These are phyloP conservation scores for Lontra canadensis DNA, from an alignment of 2,113 vertebrate genomes.

Conservation along the genomic window DNA sequence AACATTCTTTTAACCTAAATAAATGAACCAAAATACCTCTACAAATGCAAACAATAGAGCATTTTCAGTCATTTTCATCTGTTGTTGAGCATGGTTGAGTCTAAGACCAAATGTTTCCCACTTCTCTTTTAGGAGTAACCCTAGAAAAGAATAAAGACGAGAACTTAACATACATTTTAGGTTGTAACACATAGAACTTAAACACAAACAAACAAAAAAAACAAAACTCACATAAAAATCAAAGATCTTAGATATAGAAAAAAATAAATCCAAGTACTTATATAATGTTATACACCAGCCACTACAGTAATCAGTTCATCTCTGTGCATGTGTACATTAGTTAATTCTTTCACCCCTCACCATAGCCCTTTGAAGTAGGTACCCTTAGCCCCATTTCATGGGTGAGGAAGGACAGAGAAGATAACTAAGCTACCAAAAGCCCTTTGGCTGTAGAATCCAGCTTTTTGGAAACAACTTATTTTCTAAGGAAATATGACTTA, in stretches of 20 bases:
- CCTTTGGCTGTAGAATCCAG: not conserved
- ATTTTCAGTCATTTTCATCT: slow-evolving; percentile 95
- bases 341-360: not conserved
- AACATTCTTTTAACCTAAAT: not conserved
- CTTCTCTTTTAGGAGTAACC: slow-evolving; percentile 89
- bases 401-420: not conserved
- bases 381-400: not conserved
- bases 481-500: not conserved
- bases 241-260: not conserved
- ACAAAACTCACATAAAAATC: not conserved
- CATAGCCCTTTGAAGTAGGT: not conserved
- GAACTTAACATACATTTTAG: not conserved
- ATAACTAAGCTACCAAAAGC: not conserved
- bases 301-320: not conserved
- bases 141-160: slow-evolving; percentile 79
- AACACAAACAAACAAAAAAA: not conserved
- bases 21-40: slow-evolving; percentile 88
- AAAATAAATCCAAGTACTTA: not conserved
- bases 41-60: slow-evolving; percentile 96
- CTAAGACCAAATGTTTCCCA: slow-evolving; percentile 94
- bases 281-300: not conserved
- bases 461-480: not conserved
- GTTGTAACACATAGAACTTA: not conserved
- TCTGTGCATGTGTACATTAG: not conserved
- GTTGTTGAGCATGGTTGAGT: slow-evolving; percentile 94